Evolutionary conservation across 2,888 invertebrate species (phyloP).

Genomic region (Germaria angustata): DNA sequence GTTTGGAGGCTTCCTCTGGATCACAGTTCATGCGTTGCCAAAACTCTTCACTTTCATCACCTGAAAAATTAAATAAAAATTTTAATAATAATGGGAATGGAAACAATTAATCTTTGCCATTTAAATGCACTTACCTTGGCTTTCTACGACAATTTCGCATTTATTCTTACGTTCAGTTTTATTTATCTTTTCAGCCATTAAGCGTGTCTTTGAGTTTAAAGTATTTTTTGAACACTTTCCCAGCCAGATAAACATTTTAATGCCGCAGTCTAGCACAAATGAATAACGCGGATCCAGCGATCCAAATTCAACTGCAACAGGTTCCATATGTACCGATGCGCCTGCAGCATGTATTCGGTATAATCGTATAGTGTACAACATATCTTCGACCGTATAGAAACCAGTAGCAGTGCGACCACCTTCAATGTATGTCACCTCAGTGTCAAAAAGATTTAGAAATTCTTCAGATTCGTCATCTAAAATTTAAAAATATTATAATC

Average conservation of each 20-base stretch:
- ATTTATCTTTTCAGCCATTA: slow-evolving; percentile 98
- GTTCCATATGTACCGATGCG: slow-evolving; percentile 92
- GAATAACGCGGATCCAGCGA: slow-evolving; percentile 95
- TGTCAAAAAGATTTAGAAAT: slow-evolving; percentile 94
- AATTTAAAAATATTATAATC: background rate
- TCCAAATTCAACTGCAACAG: slow-evolving; percentile 85
- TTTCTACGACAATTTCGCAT: slow-evolving; percentile 92
- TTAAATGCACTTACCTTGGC: slow-evolving; percentile 81
- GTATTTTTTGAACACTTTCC: slow-evolving; percentile 90
- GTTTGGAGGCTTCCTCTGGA: slow-evolving; percentile 78
- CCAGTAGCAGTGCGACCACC: slow-evolving; percentile 98
- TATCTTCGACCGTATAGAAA: slow-evolving; percentile 97
- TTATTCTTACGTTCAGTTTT: slow-evolving; percentile 98
- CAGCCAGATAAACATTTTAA: slow-evolving; percentile 93
- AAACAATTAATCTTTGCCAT: too few relatives aligned
- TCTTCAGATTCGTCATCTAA: slow-evolving; percentile 94
- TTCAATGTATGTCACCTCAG: slow-evolving; percentile 95
- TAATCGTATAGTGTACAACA: slow-evolving; percentile 89
- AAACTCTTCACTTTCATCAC: slow-evolving; percentile 91
- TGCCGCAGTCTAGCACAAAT: slow-evolving; percentile 93
- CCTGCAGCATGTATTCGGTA: slow-evolving; percentile 95
- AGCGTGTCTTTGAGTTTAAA: slow-evolving; percentile 86
- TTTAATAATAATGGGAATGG: too few relatives aligned
- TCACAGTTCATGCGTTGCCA: slow-evolving; percentile 85
- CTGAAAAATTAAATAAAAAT: slow-evolving; percentile 54